phyloP scores from a whole-genome alignment of 2,113 vertebrate species.

The Tupaia tana region DNA sequence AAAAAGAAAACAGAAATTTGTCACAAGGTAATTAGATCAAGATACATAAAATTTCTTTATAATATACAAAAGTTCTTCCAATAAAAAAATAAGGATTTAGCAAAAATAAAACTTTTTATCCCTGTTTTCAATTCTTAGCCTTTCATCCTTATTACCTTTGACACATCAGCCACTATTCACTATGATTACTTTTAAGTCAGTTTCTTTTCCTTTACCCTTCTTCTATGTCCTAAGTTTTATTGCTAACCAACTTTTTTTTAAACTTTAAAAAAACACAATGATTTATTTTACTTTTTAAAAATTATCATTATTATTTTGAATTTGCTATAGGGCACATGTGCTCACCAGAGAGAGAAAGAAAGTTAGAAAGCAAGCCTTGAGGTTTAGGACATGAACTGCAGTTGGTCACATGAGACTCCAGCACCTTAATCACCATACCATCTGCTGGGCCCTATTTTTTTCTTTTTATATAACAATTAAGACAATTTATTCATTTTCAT shows the following conservation, averaged over 20 bases:
- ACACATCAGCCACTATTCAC: neutral
- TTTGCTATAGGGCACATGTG: no score
- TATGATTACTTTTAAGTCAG: neutral
- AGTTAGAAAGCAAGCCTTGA: no score
- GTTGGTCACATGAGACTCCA: no score
- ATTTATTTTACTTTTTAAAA: no score
- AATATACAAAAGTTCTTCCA: neutral
- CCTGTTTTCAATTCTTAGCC: neutral
- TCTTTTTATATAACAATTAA: neutral
- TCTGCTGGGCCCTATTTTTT: neutral
- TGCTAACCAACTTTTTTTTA: neutral
- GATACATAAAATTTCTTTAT: conserved; percentile 22
- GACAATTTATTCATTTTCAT: conserved; percentile 21
- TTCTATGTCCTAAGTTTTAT: neutral
- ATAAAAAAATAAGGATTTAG: conserved; percentile 23
- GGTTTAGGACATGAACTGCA: no score
- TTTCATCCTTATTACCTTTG: neutral
- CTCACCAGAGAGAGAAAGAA: no score
- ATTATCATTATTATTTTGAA: no score
- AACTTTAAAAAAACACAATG: no score
- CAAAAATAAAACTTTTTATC: conserved; percentile 28
- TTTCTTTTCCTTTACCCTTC: neutral
- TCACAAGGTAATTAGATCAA: conserved; percentile 24
- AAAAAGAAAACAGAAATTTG: conserved; percentile 64
- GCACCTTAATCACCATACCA: no score